Evolutionary conservation across 2,888 invertebrate species (phyloP).

Genomic region (Dendrolimus houi): DNA sequence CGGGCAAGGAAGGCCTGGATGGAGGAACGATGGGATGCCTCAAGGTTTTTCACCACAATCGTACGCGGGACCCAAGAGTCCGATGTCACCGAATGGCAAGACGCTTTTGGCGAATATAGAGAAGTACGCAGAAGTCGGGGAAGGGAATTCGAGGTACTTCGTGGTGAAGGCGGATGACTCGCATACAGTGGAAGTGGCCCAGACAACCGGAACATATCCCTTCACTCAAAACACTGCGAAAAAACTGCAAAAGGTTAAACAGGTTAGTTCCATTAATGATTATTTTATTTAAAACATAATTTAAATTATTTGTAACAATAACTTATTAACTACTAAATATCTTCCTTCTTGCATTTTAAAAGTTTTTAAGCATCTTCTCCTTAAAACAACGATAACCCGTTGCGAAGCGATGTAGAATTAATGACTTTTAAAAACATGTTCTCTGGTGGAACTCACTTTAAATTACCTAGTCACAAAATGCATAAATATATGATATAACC

Average conservation of each 20-base stretch:
- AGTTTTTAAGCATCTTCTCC: too few relatives aligned
- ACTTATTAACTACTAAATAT: too few relatives aligned
- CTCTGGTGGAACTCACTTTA: too few relatives aligned
- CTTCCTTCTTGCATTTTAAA: too few relatives aligned
- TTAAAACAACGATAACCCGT: too few relatives aligned
- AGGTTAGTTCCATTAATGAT: slow-evolving; percentile 50
- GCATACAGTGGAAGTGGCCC: slow-evolving; percentile 73
- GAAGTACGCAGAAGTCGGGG: slow-evolving; percentile 39
- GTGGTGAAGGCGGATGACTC: slow-evolving; percentile 78
- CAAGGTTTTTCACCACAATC: slow-evolving; percentile 43
- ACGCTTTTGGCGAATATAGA: slow-evolving; percentile 54
- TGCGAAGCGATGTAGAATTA: too few relatives aligned
- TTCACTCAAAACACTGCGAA: slow-evolving; percentile 78
- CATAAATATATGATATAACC: neutral
- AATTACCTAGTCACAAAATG: neutral
- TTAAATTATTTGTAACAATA: too few relatives aligned
- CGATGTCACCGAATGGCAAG: slow-evolving; percentile 54
- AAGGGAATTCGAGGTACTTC: slow-evolving; percentile 61
- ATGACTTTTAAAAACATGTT: too few relatives aligned
- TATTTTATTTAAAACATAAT: too few relatives aligned
- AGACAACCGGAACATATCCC: slow-evolving; percentile 71
- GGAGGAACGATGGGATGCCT: slow-evolving; percentile 29
- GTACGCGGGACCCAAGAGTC: slow-evolving; percentile 40
- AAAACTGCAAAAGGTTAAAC: slow-evolving; percentile 75
- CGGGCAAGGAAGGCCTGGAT: slow-evolving; percentile 32